phyloP scores from a whole-genome alignment of 2,113 vertebrate genomes.

The Eolophus roseicapilla region DNA sequence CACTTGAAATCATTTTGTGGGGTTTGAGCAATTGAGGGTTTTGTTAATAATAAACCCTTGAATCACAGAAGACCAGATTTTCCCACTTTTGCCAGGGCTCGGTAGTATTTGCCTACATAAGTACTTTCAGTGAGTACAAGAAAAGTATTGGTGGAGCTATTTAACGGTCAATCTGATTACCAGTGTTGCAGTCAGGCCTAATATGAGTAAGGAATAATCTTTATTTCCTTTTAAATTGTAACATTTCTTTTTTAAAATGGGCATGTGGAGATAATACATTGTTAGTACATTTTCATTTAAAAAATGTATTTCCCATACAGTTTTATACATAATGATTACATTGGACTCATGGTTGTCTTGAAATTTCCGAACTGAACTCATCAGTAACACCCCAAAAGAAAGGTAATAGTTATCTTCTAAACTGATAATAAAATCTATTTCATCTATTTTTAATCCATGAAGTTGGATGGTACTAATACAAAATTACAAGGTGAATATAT shows the following conservation, averaged over 20 bases:
- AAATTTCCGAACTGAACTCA: not conserved
- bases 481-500: not conserved
- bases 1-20: conserved; percentile 21
- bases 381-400: not conserved
- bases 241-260: not conserved
- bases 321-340: not conserved
- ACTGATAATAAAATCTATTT: not conserved
- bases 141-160: not conserved
- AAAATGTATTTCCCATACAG: not conserved
- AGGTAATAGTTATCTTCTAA: not conserved
- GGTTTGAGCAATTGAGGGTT: not conserved
- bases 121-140: not conserved
- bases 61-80: not conserved
- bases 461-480: not conserved
- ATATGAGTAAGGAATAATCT: not conserved
- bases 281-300: not conserved
- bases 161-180: not conserved
- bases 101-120: not conserved
- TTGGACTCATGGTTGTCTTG: not conserved
- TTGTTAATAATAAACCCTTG: conserved; percentile 66
- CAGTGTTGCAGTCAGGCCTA: not conserved
- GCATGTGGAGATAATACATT: not conserved
- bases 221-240: conserved; percentile 16
- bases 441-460: not conserved
- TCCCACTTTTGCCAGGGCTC: not conserved